Conservation (phyloP, 2,797 vertebrate genomes). For the Sebastes taczanowskii region DNA sequence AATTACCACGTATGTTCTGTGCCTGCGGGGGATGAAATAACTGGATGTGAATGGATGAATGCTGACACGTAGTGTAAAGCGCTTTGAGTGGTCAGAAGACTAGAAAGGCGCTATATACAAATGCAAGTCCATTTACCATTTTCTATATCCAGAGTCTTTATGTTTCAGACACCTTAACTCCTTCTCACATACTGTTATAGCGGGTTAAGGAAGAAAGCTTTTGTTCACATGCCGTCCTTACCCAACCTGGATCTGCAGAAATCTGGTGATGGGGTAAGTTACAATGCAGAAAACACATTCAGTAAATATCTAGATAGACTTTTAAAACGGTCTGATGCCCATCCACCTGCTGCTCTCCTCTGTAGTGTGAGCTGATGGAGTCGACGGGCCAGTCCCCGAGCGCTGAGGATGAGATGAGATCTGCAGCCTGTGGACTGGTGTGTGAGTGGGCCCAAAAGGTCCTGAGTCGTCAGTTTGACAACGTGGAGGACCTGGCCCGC, state of each 20-base stretch:
- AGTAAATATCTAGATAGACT: not conserved
- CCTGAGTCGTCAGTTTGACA: constrained; percentile 96
- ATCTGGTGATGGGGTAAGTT: constrained; percentile 93
- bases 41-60: too few relatives aligned
- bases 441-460: constrained; percentile 99
- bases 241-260: constrained; percentile 98
- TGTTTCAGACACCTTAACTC: constrained; percentile 86
- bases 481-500: constrained; percentile 95
- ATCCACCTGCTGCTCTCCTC: constrained; percentile 9
- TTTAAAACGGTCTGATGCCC: not conserved
- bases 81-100: too few relatives aligned
- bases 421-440: constrained; percentile 95
- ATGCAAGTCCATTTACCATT: too few relatives aligned
- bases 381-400: constrained; percentile 90
- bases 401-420: constrained; percentile 95
- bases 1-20: too few relatives aligned
- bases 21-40: too few relatives aligned
- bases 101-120: too few relatives aligned
- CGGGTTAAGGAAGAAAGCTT: constrained; percentile 98
- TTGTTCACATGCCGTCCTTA: constrained; percentile 98
- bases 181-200: constrained; percentile 97
- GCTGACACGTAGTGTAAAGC: too few relatives aligned
- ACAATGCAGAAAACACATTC: not conserved
- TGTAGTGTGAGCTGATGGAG: constrained; percentile 93
- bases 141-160: not conserved